A percentile compares a stretch with the other conserved stretches of the same genome.
phyloP scores from a whole-genome alignment of 2,888 invertebrate genomes.

The Catocala nupta region DNA sequence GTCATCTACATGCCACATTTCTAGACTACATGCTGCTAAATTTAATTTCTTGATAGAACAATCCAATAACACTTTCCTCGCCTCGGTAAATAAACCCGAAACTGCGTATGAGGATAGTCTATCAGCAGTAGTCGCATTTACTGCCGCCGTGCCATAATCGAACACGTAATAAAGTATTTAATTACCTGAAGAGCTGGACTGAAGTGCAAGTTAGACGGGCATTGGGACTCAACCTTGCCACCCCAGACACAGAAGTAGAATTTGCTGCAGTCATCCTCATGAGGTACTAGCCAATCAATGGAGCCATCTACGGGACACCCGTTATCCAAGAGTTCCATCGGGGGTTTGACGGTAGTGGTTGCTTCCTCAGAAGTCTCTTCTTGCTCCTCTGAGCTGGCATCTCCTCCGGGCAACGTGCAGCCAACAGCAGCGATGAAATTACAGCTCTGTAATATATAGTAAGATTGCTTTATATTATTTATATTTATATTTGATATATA shows the following conservation, averaged over 20 bases:
- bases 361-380: too few species aligned
- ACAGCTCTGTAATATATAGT: not conserved
- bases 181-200: constrained; percentile 54
- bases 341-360: not conserved
- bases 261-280: constrained; percentile 35
- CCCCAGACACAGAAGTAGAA: constrained; percentile 57
- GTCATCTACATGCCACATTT: too few species aligned
- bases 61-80: too few species aligned
- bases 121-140: too few species aligned
- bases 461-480: too few species aligned
- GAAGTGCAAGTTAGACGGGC: constrained; percentile 54
- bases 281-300: constrained; percentile 29
- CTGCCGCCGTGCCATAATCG: too few species aligned
- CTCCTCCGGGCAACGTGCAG: not conserved
- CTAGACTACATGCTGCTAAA: too few species aligned
- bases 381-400: not conserved
- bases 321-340: constrained; percentile 12
- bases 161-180: too few species aligned
- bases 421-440: not conserved
- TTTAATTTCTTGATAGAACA: too few species aligned
- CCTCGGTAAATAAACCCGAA: too few species aligned
- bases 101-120: too few species aligned
- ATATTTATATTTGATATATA: too few species aligned
- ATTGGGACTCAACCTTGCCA: constrained; percentile 36
- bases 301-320: constrained; percentile 51